Evolutionary conservation across 1,140 invertebrate genomes (phyloP).

Genomic region (Pinna nobilis): DNA sequence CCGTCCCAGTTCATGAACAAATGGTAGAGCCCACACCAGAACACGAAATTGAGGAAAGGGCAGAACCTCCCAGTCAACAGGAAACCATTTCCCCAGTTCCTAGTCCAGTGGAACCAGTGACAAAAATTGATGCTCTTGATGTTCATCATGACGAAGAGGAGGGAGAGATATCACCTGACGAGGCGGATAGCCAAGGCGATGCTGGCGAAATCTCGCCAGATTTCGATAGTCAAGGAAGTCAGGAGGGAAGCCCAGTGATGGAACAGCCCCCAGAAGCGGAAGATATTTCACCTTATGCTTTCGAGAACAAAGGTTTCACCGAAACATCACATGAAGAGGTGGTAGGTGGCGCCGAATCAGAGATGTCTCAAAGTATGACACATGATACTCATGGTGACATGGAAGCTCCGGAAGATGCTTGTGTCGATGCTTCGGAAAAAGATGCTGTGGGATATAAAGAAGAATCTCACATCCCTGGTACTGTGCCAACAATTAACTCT

Average conservation of each 20-base stretch:
- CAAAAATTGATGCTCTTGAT: conserved; percentile 42
- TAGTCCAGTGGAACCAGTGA: conserved; percentile 11
- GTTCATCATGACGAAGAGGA: conserved; percentile 56
- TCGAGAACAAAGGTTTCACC: conserved; percentile 38
- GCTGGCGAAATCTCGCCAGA: conserved; percentile 30
- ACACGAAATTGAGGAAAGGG: background rate
- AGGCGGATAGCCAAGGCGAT: conserved; percentile 41
- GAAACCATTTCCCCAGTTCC: background rate
- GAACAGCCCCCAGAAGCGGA: conserved; percentile 23
- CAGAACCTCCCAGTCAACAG: background rate
- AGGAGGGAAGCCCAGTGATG: background rate
- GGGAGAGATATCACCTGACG: conserved; percentile 32
- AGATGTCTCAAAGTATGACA: too few species aligned
- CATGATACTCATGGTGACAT: conserved; percentile 30
- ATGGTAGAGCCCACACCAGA: conserved; percentile 6
- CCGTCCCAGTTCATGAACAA: background rate
- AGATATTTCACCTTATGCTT: conserved; percentile 45
- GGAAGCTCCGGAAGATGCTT: conserved; percentile 14
- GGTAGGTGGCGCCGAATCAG: conserved; percentile 12
- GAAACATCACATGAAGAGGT: conserved; percentile 41
- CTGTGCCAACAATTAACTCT: too few species aligned
- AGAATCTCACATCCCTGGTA: conserved; percentile 5
- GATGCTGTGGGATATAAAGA: conserved; percentile 18
- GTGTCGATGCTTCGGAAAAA: conserved; percentile 1
- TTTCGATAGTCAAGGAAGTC: conserved; percentile 18